phyloP scores from a whole-genome alignment of 2,113 vertebrate genomes.

The Rissa tridactyla region DNA sequence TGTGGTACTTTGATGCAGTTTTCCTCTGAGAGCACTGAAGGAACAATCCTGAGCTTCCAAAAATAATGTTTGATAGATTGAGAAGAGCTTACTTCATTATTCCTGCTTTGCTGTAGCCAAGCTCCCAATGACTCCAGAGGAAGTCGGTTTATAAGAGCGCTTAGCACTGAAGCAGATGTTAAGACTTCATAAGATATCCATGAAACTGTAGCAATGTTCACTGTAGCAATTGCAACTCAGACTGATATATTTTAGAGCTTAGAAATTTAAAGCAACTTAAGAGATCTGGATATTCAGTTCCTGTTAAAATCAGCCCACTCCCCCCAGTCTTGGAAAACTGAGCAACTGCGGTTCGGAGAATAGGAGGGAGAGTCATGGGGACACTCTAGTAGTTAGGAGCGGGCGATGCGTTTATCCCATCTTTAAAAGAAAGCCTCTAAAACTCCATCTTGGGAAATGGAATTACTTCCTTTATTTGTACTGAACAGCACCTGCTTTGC shows the following conservation, averaged over 20 bases:
- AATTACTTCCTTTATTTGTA: background rate
- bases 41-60: background rate
- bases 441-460: background rate
- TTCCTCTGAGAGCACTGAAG: background rate
- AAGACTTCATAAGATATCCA: background rate
- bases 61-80: background rate
- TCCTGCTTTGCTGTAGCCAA: background rate
- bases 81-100: background rate
- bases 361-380: background rate
- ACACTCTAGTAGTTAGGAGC: background rate
- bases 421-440: background rate
- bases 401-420: background rate
- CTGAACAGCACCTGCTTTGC: background rate
- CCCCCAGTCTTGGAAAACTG: background rate
- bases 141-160: background rate
- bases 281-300: background rate
- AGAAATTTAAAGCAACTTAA: background rate
- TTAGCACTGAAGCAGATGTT: background rate
- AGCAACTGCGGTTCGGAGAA: background rate
- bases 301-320: background rate
- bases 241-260: background rate
- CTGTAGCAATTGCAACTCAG: background rate
- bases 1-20: background rate
- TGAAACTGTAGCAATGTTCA: background rate
- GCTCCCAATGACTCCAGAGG: background rate